Base-by-base conservation (phyloP, 2,888 invertebrate species). In the Desoria tigrina region DNA sequence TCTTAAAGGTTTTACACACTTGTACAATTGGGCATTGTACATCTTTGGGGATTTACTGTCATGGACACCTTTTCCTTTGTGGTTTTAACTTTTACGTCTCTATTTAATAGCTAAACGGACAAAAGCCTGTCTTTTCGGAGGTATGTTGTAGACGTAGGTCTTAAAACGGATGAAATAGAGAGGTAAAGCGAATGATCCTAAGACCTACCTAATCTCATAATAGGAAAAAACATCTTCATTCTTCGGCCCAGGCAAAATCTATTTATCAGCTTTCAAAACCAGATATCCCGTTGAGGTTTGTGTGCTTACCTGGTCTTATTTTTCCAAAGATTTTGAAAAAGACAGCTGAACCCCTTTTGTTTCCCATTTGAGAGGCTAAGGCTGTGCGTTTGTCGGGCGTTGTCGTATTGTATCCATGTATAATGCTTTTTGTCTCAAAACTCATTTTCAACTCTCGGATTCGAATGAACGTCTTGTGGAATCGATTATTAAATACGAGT, bases 1-100 rank as follows among this genome's bases (percentile, higher is more conserved):
- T 24, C 42, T 51, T 42, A 42, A 57, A 57, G 23, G 26, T 42
- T 57, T 57, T 57, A 57, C 57, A 57, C 57, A 57, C 57, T 57
- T 57, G 57, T 32, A 42, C 42, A 11, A 9, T n/a, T 39, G 9
- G 9, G 23, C 16, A 45, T 23, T 45, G n/a, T 37, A 21, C 18
- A 18, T 32, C 9, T 4, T 16, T 14, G 37, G 42, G 57, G 57
- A 57, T 57, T 57, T 57, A 57, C 54, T 57, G 57, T 42, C 39
- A 57, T 57, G 37, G 39, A 57, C 57, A 57, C 57, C 57, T 57
- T 57, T 32, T 23, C 57, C 24, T 28, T 57, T 57, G 42, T 42
- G 42, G 39, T 42, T 57, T 37, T 18, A 27, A 23, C 21, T 32
- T 51, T 23, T 42, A 57, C 57, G 57, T 57, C 57, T 57, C 57